Evolutionary conservation across 2,113 vertebrate species (phyloP).

Genomic region (Pseudopodoces humilis): DNA sequence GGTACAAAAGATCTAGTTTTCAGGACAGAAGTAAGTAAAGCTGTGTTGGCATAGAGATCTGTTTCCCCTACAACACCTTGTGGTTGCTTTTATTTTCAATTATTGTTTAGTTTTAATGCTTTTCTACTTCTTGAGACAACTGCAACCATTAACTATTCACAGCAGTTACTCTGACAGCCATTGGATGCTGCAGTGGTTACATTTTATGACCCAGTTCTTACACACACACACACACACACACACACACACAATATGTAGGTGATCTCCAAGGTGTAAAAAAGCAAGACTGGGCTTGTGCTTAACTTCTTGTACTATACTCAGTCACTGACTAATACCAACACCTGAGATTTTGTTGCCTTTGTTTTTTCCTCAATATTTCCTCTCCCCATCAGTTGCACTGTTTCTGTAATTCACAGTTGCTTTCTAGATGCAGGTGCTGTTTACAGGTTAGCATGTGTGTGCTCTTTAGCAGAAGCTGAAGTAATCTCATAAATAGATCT

Average conservation of each 20-base stretch:
- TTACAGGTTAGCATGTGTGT: not conserved
- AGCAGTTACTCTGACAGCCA: not conserved
- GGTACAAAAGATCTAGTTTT: not conserved
- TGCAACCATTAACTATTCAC: not conserved
- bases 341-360: not conserved
- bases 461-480: not conserved
- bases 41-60: not conserved
- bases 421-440: not conserved
- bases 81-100: not conserved
- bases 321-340: not conserved
- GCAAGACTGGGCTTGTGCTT: not conserved
- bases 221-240: too few species aligned
- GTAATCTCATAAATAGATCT: not conserved
- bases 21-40: not conserved
- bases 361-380: not conserved
- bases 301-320: not conserved
- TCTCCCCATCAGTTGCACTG: rapidly evolving
- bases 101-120: not conserved
- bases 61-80: not conserved
- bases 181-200: not conserved
- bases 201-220: not conserved
- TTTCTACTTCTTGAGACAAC: not conserved
- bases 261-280: not conserved
- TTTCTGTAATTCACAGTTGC: not conserved
- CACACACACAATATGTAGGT: rapidly evolving